Conservation (phyloP, 2,113 vertebrate genomes). For the Columba janthina region DNA sequence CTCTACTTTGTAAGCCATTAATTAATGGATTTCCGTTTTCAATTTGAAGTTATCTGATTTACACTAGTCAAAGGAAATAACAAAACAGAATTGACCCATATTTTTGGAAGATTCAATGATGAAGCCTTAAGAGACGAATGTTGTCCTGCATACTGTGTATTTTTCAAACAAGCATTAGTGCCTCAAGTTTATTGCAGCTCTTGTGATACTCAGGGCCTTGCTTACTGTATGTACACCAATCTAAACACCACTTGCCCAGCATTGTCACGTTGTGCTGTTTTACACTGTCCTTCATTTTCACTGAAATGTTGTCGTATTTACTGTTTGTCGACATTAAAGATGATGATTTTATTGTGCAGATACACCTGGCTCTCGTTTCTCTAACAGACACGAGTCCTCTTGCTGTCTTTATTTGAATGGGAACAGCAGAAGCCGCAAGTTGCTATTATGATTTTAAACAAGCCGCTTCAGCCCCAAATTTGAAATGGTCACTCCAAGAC, state of each 20-base stretch:
- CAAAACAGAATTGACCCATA: background rate
- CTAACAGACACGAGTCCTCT: background rate
- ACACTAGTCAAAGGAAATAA: background rate
- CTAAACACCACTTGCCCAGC: background rate
- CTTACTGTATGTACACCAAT: background rate
- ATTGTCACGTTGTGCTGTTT: background rate
- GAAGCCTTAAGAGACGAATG: slow-evolving; percentile 25
- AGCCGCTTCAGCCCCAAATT: rapidly evolving
- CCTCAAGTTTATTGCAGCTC: slow-evolving; percentile 35
- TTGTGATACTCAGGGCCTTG: slow-evolving; percentile 63
- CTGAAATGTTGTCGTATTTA: background rate
- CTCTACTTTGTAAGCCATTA: background rate
- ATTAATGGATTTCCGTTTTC: background rate
- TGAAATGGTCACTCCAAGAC: rapidly evolving
- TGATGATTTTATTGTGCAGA: background rate
- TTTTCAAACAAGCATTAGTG: slow-evolving; percentile 47
- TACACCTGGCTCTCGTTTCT: background rate
- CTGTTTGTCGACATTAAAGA: slow-evolving; percentile 27
- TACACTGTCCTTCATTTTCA: background rate
- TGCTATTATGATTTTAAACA: background rate
- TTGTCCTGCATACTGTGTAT: slow-evolving; percentile 27
- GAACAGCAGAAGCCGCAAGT: background rate
- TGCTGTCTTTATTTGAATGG: background rate
- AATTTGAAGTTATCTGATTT: background rate
- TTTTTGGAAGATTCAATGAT: background rate